Base-by-base conservation (phyloP, 2,797 vertebrate genomes). In the Pseudomugil gertrudae region DNA sequence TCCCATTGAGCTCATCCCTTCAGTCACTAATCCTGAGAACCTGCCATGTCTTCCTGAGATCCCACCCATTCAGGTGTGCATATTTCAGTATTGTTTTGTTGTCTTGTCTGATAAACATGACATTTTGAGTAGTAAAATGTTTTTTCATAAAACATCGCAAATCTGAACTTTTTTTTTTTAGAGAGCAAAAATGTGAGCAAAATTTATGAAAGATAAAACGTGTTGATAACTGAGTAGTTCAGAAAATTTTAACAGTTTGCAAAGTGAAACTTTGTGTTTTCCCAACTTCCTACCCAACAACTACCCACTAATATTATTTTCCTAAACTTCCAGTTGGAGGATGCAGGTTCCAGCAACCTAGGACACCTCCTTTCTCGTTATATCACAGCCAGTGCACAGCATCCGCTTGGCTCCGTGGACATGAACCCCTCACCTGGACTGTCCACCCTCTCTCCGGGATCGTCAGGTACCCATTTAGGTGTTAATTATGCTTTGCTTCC, bases 21-120 rank as follows among this genome's bases (percentile, higher is more conserved):
- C 98, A 0, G 98, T 99, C 72, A 99, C 97, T 72, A 99, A 99
- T 81, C 98, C 98, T 1, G 98, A 99, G 90, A 99, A 99, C 87
- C 93, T 99, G 78, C 98, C 98, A 63, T 98, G 96, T n/a, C 84
- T 99, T 72, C 98, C 98, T 0, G 98, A 99, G 90, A 99, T 99
- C 86, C 98, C 97, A 1, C 97, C 96, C 66, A 99, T 99, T 87
- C 98, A 99, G 96, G 98, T 99, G 87, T 4, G 79, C 55, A 53
- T 9, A 2, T 43, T 43, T 43, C 40, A 43, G 3, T 57, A 30
- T 66, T 36, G 61, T 26, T 19, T 10, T 43, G 4, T 15, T 66
- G n/a, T 35, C 4, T 65, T 47, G 55, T 63, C 50, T 40, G n/a
- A 47, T 11, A 11, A 4, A 47, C 4, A 23, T 45, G 1, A 21